Evolutionary conservation across 2,888 invertebrate genomes (phyloP).

Genomic region (Cheilosia vernalis): DNA sequence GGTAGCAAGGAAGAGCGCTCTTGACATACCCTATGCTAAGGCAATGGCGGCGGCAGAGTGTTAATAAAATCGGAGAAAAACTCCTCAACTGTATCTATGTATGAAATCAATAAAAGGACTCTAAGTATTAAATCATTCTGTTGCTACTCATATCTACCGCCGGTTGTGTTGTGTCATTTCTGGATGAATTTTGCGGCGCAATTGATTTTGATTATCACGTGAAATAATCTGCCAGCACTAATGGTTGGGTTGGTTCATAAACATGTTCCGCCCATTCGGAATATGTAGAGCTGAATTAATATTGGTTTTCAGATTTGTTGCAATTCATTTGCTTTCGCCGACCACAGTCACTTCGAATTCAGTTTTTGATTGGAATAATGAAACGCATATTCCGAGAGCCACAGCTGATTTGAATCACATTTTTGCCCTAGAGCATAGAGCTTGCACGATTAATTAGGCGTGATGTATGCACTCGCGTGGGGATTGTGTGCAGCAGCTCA

Average conservation of each 20-base stretch:
- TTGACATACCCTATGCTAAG: not conserved
- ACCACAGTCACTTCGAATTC: constrained; percentile 13
- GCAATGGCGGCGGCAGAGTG: too few species aligned
- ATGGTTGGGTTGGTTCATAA: constrained; percentile 8
- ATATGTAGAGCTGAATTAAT: not conserved
- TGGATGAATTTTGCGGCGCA: not conserved
- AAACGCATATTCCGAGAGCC: constrained; percentile 7
- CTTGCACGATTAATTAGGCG: constrained; percentile 29
- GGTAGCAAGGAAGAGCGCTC: not conserved
- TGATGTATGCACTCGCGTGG: not conserved
- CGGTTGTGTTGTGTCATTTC: not conserved
- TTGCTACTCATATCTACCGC: not conserved
- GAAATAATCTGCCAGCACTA: constrained; percentile 5
- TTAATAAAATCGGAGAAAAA: constrained; percentile 8
- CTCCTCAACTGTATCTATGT: not conserved
- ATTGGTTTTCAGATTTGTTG: not conserved
- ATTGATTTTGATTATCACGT: constrained; percentile 37
- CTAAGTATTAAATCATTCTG: not conserved
- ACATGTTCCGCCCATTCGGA: not conserved
- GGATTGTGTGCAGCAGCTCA: constrained; percentile 11
- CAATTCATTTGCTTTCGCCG: constrained; percentile 7
- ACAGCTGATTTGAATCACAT: not conserved
- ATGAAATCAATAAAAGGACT: constrained; percentile 19
- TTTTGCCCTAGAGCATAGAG: constrained; percentile 13
- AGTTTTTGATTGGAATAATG: constrained; percentile 3